A percentile compares a stretch with the other conserved stretches of the same genome.
Evolutionary conservation across 2,888 invertebrate species (phyloP).

Genomic region (Aleiodes alternator): DNA sequence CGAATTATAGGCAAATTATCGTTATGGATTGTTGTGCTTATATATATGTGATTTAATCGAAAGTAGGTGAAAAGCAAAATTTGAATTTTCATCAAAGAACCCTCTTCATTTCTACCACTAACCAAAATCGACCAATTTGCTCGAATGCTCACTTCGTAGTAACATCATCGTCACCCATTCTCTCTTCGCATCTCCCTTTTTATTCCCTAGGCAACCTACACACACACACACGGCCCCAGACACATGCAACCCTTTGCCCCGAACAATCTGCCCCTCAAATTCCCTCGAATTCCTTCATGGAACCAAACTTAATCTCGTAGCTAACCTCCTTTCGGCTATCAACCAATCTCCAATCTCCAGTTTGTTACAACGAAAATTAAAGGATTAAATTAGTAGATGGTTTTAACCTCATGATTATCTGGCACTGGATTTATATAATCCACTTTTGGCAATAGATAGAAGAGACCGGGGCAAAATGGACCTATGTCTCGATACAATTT

Average conservation of each 20-base stretch:
- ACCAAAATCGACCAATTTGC: slow-evolving; percentile 50
- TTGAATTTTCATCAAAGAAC: too few species aligned
- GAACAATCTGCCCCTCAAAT: slow-evolving; percentile 21
- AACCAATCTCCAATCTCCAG: slow-evolving; percentile 32
- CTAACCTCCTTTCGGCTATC: slow-evolving; percentile 33
- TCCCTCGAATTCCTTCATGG: slow-evolving; percentile 38
- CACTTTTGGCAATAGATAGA: not conserved
- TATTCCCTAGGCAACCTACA: slow-evolving; percentile 24
- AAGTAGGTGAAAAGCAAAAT: too few species aligned
- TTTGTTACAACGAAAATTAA: slow-evolving; percentile 36
- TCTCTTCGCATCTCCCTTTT: slow-evolving; percentile 22
- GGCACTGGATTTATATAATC: slow-evolving; percentile 20
- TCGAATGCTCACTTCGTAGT: slow-evolving; percentile 45
- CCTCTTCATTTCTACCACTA: not conserved
- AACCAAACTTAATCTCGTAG: slow-evolving; percentile 32
- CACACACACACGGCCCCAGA: not conserved
- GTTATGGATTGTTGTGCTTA: too few species aligned
- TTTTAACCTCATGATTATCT: slow-evolving; percentile 24
- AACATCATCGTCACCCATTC: slow-evolving; percentile 50
- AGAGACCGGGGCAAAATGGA: too few species aligned
- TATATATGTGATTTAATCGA: too few species aligned
- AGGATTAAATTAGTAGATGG: slow-evolving; percentile 37
- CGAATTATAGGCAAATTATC: too few species aligned
- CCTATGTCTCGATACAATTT: too few species aligned
- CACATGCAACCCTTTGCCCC: not conserved